phyloP scores from a whole-genome alignment of 2,888 invertebrate genomes.

The Gymnosoma rotundatum region DNA sequence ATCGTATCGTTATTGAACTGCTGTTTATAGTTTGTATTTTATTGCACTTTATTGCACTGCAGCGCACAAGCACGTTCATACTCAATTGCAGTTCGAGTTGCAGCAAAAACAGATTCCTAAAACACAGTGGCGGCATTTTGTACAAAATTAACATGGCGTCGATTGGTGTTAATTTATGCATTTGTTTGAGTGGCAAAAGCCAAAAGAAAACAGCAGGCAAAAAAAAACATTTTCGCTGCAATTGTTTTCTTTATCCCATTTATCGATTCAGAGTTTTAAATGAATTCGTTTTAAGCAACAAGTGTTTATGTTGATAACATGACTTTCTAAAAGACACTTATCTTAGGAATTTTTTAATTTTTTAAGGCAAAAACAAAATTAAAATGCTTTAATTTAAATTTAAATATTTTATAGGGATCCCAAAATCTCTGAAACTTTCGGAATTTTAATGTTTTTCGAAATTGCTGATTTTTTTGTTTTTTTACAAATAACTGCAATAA shows the following conservation, averaged over 20 bases:
- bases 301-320: no score
- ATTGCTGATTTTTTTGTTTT: no score
- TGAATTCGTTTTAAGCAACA: neutral
- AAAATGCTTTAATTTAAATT: no score
- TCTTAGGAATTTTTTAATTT: no score
- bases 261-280: conserved; percentile 41
- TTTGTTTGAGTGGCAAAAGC: conserved; percentile 64
- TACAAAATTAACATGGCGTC: conserved; percentile 65
- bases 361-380: no score
- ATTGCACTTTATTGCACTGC: neutral
- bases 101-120: conserved; percentile 66
- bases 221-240: conserved; percentile 42
- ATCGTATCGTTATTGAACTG: conserved; percentile 59
- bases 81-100: conserved; percentile 26
- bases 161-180: conserved; percentile 79
- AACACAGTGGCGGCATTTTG: conserved; percentile 62
- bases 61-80: conserved; percentile 2
- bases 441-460: no score
- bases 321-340: no score
- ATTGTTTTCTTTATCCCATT: conserved; percentile 40
- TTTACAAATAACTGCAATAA: no score
- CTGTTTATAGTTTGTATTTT: conserved; percentile 52
- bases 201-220: conserved; percentile 42
- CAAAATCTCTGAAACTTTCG: no score
- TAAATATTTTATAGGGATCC: no score